A percentile compares a stretch with the other conserved stretches of the same genome.
Conservation (phyloP, 2,113 vertebrate species). For the Jacana jacana region DNA sequence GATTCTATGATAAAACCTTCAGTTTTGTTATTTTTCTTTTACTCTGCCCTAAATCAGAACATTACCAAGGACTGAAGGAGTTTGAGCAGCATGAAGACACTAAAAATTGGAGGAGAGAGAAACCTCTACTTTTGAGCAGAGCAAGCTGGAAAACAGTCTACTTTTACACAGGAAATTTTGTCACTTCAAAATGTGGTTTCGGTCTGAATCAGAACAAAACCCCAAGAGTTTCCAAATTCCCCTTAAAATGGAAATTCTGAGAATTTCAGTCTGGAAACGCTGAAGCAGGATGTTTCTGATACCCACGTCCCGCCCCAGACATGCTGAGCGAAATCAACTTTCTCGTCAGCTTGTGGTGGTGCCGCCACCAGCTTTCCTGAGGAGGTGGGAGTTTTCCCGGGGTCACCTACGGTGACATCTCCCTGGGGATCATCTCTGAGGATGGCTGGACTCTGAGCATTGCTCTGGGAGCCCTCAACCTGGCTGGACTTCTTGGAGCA, state of each 20-base stretch:
- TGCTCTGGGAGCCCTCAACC: neutral
- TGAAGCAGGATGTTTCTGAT: neutral
- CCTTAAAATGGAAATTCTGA: constrained; percentile 39
- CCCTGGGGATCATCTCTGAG: accelerated
- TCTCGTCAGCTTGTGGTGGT: neutral
- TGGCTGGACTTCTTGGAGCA: neutral
- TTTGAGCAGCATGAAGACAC: neutral
- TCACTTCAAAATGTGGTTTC: constrained; percentile 12
- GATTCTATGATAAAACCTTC: neutral
- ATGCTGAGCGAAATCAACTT: neutral
- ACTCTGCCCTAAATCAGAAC: neutral
- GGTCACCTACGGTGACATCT: neutral
- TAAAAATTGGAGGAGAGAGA: neutral
- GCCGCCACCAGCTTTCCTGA: neutral
- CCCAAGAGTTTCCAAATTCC: constrained; percentile 20
- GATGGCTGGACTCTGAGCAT: accelerated
- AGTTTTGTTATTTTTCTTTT: neutral
- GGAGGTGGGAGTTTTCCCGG: neutral
- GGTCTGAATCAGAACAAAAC: constrained; percentile 39
- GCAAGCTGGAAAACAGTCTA: neutral
- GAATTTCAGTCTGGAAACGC: neutral
- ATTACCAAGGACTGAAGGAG: neutral
- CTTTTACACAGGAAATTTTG: neutral
- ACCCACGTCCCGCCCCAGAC: neutral
- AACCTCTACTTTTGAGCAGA: neutral